phyloP scores from a whole-genome alignment of 1,140 invertebrate genomes.

The Cataglyphis hispanica region DNA sequence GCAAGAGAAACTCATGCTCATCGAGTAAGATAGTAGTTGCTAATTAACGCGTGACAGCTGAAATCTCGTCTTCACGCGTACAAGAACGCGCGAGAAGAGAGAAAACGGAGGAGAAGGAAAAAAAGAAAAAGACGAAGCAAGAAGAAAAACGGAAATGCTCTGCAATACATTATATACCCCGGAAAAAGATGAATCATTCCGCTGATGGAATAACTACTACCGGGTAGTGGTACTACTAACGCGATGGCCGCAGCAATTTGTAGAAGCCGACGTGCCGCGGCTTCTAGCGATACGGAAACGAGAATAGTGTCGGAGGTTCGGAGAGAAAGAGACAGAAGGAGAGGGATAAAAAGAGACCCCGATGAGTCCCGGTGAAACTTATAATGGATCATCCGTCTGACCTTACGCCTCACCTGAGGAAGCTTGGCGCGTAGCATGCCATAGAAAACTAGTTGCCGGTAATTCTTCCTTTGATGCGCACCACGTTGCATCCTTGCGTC shows the following conservation, averaged over 20 bases:
- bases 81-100: neutral
- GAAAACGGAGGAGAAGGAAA: neutral
- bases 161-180: slow-evolving; percentile 52
- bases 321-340: neutral
- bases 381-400: slow-evolving; percentile 73
- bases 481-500: slow-evolving; percentile 53
- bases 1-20: slow-evolving; percentile 34
- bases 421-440: slow-evolving; percentile 47
- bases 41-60: slow-evolving; percentile 52
- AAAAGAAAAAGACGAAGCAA: slow-evolving; percentile 27
- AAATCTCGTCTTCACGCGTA: slow-evolving; percentile 26
- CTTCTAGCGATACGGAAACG: slow-evolving; percentile 38
- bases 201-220: slow-evolving; percentile 66
- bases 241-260: slow-evolving; percentile 60
- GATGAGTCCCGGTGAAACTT: slow-evolving; percentile 60
- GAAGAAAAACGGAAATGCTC: slow-evolving; percentile 36
- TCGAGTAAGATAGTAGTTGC: slow-evolving; percentile 23
- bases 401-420: slow-evolving; percentile 56
- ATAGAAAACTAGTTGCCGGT: slow-evolving; percentile 75
- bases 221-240: slow-evolving; percentile 13
- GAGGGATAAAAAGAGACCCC: neutral
- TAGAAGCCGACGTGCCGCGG: slow-evolving; percentile 53
- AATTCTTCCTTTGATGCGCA: slow-evolving; percentile 71
- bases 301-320: neutral
- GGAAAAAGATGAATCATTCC: slow-evolving; percentile 63